Base-by-base conservation (phyloP, 1,140 invertebrate genomes). In the Drosophila novamexicana region DNA sequence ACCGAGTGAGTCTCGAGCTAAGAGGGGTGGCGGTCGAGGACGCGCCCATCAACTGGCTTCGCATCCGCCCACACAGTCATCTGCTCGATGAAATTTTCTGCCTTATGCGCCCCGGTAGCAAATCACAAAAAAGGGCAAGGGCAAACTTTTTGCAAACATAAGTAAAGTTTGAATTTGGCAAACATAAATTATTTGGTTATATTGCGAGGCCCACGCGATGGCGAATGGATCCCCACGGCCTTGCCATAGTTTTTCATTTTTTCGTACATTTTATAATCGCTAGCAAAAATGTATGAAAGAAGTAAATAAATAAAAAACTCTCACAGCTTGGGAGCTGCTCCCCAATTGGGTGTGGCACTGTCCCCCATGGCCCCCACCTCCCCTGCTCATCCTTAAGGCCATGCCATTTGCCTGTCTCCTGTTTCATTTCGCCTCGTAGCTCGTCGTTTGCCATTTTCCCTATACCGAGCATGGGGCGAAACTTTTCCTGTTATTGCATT, bases 131-230 rank as follows among this genome's bases (percentile, higher is more conserved):
- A 71, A 56, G 67, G 50, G 77, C 59, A 50, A 66, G 52, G 54
- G 54, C 61, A 74, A 75, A 12, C 14, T 67, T 63, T 56, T 61
- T 44, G 59, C 61, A 39, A 71, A 88, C 77, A 88, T 84, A 89
- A 84, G 80, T 69, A 89, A 89, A 89, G 84, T 89, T 89, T 89
- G 84, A 89, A 89, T 84, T 89, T 77, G 80, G 73, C 77, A 73
- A 52, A 80, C 71, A 84, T 68, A 81, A 89, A 89, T 84, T 79
- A 84, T 82, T 74, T 71, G 77, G 22, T 7, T 44, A 62, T 69
- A 70, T 72, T 59, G 63, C 70, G 7, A 37, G 64, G 40, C 14
- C 22, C 42, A n/a, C 5, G 16, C 14, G 32, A 10, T 16, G 9
- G n/a, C 12, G 47, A 64, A 62, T 66, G 54, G 12, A 47, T 81